Conservation (phyloP, 1,140 invertebrate species). For the Drosophila carrolli region DNA sequence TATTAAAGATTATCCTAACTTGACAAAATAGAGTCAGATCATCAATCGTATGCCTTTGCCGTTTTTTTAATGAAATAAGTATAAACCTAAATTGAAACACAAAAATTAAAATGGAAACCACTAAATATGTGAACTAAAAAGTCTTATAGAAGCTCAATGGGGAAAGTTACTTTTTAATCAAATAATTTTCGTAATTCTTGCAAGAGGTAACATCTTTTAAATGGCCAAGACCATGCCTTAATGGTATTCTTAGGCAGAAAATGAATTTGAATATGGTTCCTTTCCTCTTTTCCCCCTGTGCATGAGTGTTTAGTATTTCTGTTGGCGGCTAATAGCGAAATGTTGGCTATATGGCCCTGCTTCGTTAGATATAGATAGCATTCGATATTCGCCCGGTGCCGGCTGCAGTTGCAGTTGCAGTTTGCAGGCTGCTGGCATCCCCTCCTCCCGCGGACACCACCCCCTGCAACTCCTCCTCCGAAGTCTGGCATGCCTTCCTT, state of each 20-base stretch:
- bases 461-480: not conserved
- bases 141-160: no score
- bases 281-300: conserved; percentile 9
- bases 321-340: conserved; percentile 80
- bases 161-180: no score
- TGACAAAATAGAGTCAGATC: no score
- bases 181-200: no score
- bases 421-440: conserved; percentile 17
- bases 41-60: no score
- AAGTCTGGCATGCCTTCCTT: conserved; percentile 73
- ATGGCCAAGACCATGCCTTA: no score
- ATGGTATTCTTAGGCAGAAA: not conserved
- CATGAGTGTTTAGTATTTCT: conserved; percentile 56
- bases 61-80: no score
- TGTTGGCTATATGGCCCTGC: conserved; percentile 80
- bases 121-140: no score
- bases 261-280: not conserved
- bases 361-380: conserved; percentile 82
- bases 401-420: conserved; percentile 66
- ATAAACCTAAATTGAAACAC: no score
- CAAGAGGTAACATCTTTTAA: no score
- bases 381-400: conserved; percentile 73
- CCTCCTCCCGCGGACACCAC: conserved; percentile 5
- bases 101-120: no score
- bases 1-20: no score